Percentiles rank a stretch among this genome's conserved stretches.
phyloP scores from a whole-genome alignment of 2,797 vertebrate species.

The Trachops cirrhosus region DNA sequence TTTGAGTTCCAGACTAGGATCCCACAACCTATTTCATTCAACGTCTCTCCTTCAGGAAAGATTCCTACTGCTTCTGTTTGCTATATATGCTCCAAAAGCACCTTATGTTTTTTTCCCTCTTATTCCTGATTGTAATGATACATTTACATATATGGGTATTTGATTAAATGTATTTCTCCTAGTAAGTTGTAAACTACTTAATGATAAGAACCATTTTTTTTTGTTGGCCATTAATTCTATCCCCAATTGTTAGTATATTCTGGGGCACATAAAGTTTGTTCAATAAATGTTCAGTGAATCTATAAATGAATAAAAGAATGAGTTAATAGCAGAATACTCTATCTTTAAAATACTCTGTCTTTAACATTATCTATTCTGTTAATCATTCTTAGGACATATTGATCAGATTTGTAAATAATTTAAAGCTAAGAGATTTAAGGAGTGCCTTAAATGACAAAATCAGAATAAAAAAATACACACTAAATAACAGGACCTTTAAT shows the following conservation, averaged over 20 bases:
- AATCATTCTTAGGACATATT: not conserved
- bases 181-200: not conserved
- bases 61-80: not conserved
- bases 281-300: not conserved
- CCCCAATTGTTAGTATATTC: not conserved
- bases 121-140: not conserved
- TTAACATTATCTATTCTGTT: not conserved
- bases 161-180: not conserved
- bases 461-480: not conserved
- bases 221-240: not conserved
- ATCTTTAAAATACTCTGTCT: not conserved
- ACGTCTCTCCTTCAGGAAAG: not conserved
- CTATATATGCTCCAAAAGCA: not conserved
- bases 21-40: not conserved
- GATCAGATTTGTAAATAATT: slow-evolving; percentile 13
- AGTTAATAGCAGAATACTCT: not conserved
- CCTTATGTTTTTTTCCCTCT: not conserved
- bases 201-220: not conserved
- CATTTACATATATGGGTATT: not conserved
- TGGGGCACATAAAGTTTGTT: not conserved
- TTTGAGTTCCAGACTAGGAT: not conserved
- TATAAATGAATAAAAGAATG: not conserved
- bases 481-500: not conserved
- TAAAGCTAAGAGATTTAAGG: not conserved
- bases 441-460: not conserved